Base-by-base conservation (phyloP, 2,888 invertebrate genomes). In the Nezara viridula region DNA sequence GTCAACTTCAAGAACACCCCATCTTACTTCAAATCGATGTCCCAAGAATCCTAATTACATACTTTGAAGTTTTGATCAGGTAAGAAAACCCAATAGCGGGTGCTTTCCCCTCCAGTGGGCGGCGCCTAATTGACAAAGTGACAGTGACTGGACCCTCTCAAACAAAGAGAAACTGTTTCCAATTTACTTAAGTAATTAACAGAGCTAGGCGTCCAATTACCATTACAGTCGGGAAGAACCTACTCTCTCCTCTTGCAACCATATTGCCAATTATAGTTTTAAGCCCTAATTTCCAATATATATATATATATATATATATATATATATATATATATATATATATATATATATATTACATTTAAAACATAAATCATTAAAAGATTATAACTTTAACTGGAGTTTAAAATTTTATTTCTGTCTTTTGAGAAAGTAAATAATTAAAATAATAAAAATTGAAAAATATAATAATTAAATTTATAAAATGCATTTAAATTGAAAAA, bases 81-180 rank as follows among this genome's bases (percentile, higher is more conserved):
- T 73, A 73, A 73, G 32, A 73, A 73, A 73, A 73, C 66, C 66
- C 37, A 73, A 73, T 73, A 37, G 32, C 37, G 16, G 0, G 3
- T 32, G 19, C 66, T 37, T 27, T 21, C 21, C 37, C 55, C 19
- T 37, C 32, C 66, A 16, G 19, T 73, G 66, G 66, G 32, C 7
- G 66, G 37, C 66, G 14, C 27, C 66, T 73, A 73, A 73, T 73
- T 73, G 66, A 73, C 66, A 73, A 73, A 73, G 66, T 73, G 81
- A 81, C 40, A 81, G 12, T 81, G 81, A 81, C 81, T 81, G 44
- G 24, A 47, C 44, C 12, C 19, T 7, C 81, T 81, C 81, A 47
- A 81, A 81, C 81, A 81, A 81, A 81, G 81, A 81, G 81, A 47
- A 81, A 81, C 44, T 73, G 66, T 73, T 73, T 73, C 66, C 66